These are phyloP conservation scores for Nesospiza acunhae DNA, from an alignment of 2,113 vertebrate genomes.

Conservation along the genomic window DNA sequence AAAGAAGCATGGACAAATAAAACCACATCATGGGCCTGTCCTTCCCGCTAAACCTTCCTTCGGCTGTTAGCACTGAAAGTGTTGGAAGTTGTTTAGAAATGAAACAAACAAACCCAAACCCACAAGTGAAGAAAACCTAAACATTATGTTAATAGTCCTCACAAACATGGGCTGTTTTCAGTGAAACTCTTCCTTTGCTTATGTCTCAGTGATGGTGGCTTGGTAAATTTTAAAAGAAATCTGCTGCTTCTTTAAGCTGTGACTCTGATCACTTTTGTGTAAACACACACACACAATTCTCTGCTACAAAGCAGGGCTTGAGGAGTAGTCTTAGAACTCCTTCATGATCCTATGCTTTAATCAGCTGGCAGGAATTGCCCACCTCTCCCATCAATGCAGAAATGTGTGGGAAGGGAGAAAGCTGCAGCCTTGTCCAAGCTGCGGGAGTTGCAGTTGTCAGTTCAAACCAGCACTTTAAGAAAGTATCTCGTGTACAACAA, in stretches of 20 bases:
- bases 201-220: background rate
- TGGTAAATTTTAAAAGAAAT: background rate
- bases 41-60: background rate
- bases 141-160: background rate
- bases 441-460: background rate
- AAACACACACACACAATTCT: background rate
- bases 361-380: background rate
- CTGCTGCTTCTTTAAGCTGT: background rate
- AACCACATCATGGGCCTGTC: background rate
- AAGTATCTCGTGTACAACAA: background rate
- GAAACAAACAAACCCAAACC: background rate
- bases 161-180: background rate
- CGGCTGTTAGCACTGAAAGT: background rate
- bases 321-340: background rate
- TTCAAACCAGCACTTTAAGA: background rate
- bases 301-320: background rate
- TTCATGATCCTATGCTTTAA: background rate
- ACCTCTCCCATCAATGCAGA: background rate
- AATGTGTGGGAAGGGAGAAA: background rate
- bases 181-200: background rate
- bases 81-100: background rate
- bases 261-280: background rate
- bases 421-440: background rate
- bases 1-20: conserved; percentile 48
- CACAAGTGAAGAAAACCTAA: background rate